A percentile compares a stretch with the other conserved stretches of the same genome.
Evolutionary conservation across 2,888 invertebrate genomes (phyloP).

Genomic region (Pristionchus fissidentatus): DNA sequence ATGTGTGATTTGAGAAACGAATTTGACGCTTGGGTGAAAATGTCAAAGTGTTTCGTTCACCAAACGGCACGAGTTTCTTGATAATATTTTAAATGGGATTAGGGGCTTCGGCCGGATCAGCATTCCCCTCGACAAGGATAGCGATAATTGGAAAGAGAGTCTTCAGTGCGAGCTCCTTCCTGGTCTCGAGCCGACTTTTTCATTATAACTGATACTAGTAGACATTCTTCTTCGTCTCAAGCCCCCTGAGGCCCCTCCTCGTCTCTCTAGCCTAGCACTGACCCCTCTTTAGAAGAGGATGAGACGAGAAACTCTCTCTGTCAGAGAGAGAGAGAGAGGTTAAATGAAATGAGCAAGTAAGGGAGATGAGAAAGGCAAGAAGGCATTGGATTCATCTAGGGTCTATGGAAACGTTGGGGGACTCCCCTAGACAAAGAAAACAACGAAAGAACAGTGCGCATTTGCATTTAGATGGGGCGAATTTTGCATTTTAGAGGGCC

Average conservation of each 20-base stretch:
- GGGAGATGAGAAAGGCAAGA: not conserved
- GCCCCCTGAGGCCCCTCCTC: not conserved
- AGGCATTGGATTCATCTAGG: slow-evolving; percentile 6
- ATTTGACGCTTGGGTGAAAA: not conserved
- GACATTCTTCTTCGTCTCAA: not conserved
- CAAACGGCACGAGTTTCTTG: too few relatives aligned
- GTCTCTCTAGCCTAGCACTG: not conserved
- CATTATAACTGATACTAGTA: slow-evolving; percentile 31
- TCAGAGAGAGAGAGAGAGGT: too few relatives aligned
- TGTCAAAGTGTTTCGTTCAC: not conserved
- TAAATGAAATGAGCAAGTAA: slow-evolving; percentile 26
- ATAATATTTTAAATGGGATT: too few relatives aligned
- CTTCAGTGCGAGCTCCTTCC: not conserved
- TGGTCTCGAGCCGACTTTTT: not conserved
- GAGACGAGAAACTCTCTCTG: too few relatives aligned
- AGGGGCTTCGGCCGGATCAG: not conserved
- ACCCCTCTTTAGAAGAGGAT: too few relatives aligned
- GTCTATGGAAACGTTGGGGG: not conserved
- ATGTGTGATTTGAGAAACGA: not conserved
- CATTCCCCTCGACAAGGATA: not conserved
- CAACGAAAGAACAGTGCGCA: not conserved
- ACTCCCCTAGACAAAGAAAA: too few relatives aligned
- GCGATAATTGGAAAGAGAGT: slow-evolving; percentile 7
- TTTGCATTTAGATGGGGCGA: slow-evolving; percentile 29
- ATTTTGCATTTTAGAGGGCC: not conserved